These are phyloP conservation scores for Cynoglossus semilaevis DNA, from an alignment of 2,113 vertebrate genomes.

Conservation along the genomic window DNA sequence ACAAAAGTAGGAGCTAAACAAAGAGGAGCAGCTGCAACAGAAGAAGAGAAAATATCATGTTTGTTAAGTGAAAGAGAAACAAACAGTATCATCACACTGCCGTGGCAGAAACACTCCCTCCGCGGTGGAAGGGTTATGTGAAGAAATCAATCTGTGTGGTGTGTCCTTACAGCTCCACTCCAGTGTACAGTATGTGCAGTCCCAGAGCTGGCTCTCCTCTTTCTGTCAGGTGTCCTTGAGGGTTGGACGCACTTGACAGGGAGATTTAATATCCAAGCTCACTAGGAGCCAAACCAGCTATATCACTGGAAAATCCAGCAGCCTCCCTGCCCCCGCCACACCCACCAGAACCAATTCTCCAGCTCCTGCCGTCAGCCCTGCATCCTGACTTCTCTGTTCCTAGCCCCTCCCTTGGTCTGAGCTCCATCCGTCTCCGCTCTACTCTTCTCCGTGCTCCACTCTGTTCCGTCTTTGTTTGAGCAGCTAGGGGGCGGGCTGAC, in stretches of 20 bases:
- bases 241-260: constrained; percentile 87
- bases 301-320: constrained; percentile 78
- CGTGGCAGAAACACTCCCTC: background rate
- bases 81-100: too few species aligned
- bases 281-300: constrained; percentile 83
- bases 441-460: constrained; percentile 18
- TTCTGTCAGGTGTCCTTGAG: constrained; percentile 80
- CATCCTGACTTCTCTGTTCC: constrained; percentile 58
- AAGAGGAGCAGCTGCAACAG: constrained; percentile 19
- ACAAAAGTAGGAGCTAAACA: constrained; percentile 46
- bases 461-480: constrained; percentile 60
- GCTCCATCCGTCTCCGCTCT: constrained; percentile 70
- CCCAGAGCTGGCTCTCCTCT: constrained; percentile 53
- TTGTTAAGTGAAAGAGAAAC: constrained; percentile 38
- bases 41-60: constrained; percentile 33
- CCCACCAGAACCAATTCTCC: constrained; percentile 1
- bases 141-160: constrained; percentile 23
- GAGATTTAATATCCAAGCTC: constrained; percentile 91
- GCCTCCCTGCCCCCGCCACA: constrained; percentile 5
- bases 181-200: constrained; percentile 41
- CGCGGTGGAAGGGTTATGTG: background rate
- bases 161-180: background rate
- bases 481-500: constrained; percentile 48
- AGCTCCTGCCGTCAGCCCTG: constrained; percentile 46
- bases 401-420: constrained; percentile 77